phyloP scores from a whole-genome alignment of 2,113 vertebrate genomes.

The Eublepharis macularius region DNA sequence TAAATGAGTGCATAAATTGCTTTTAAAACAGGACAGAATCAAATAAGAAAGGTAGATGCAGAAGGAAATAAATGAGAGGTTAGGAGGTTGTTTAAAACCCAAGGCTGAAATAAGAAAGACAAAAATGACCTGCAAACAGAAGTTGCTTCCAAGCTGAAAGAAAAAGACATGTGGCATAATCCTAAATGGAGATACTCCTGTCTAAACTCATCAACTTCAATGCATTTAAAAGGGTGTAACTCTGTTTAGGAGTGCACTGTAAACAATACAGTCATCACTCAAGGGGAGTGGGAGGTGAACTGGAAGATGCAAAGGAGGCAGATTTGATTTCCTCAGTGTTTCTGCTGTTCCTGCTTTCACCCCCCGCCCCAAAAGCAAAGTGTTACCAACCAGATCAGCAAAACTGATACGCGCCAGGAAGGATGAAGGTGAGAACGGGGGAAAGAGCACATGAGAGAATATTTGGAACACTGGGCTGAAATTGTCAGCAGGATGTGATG shows the following conservation, averaged over 20 bases:
- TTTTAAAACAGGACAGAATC: background rate
- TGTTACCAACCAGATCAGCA: background rate
- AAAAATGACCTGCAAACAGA: background rate
- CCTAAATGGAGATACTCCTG: no score
- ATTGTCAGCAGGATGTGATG: constrained; percentile 3
- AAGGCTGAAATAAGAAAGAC: background rate
- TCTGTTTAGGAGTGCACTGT: no score
- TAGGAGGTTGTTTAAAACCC: background rate
- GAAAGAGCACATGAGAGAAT: constrained; percentile 5
- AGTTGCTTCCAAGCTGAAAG: background rate
- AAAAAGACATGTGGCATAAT: background rate
- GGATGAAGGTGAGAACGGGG: background rate
- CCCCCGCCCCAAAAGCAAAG: background rate
- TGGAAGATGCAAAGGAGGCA: background rate
- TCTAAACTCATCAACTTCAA: no score
- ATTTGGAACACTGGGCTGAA: background rate
- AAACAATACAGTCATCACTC: no score
- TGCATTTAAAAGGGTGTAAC: no score
- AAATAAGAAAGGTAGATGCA: background rate
- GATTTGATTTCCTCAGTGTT: background rate
- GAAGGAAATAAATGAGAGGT: background rate
- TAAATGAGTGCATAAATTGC: background rate
- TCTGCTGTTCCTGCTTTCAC: background rate
- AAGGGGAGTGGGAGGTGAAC: background rate
- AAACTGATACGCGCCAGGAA: background rate